Conservation (phyloP, 2,113 vertebrate genomes). For the Amazona guildingii region DNA sequence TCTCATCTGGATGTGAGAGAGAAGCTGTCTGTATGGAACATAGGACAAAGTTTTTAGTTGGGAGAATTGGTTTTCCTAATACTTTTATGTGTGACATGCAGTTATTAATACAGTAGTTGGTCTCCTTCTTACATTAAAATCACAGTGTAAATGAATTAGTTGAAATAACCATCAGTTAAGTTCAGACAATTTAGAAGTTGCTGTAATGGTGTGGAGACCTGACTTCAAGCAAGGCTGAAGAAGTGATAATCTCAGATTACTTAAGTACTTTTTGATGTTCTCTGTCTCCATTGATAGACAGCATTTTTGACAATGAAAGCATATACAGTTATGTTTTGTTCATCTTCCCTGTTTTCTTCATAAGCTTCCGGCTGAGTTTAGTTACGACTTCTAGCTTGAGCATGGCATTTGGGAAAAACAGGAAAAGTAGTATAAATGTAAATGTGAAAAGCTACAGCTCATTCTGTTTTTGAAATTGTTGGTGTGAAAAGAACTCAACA, state of each 20-base stretch:
- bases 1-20: neutral
- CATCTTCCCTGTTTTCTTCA: slow-evolving; percentile 33
- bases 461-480: slow-evolving; percentile 81
- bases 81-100: neutral
- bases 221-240: neutral
- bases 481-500: slow-evolving; percentile 79
- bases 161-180: neutral
- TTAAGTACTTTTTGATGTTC: neutral
- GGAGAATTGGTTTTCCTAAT: neutral
- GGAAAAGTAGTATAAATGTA: slow-evolving; percentile 77
- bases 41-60: neutral
- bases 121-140: neutral
- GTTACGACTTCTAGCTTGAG: slow-evolving; percentile 71
- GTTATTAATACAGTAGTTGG: neutral
- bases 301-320: slow-evolving; percentile 31
- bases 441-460: slow-evolving; percentile 80
- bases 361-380: slow-evolving; percentile 49
- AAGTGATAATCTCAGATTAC: neutral
- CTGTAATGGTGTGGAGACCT: neutral
- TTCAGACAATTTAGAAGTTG: neutral
- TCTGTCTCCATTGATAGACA: slow-evolving; percentile 1
- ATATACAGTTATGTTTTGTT: neutral
- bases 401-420: slow-evolving; percentile 63
- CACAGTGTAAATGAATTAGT: neutral
- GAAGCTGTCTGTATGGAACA: neutral